Conservation (phyloP, 2,797 vertebrate genomes). For the Kryptopterus vitreolus region DNA sequence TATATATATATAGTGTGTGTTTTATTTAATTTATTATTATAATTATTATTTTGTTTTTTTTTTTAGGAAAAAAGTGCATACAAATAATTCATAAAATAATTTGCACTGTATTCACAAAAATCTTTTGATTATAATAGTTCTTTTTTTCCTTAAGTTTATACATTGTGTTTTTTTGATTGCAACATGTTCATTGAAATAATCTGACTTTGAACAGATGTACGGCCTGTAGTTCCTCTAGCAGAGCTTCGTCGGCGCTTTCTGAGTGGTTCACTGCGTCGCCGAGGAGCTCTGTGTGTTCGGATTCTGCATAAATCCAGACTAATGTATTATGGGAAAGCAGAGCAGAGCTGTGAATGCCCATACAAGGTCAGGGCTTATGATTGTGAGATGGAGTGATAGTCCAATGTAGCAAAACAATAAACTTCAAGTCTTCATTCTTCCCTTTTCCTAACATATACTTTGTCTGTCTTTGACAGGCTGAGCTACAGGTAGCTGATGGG, state of each 20-base stretch:
- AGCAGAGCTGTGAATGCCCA: conserved; percentile 70
- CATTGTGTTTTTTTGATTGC: neutral
- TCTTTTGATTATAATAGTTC: neutral
- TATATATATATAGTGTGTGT: no score
- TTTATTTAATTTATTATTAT: no score
- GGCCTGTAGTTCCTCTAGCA: conserved; percentile 60
- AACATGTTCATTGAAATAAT: neutral
- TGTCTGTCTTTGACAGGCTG: conserved; percentile 55
- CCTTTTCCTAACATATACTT: neutral
- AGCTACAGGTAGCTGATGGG: conserved; percentile 69
- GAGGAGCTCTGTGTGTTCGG: conserved; percentile 65
- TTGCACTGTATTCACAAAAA: neutral
- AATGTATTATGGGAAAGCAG: conserved; percentile 71
- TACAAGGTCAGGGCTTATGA: conserved; percentile 70
- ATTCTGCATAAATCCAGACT: conserved; percentile 72
- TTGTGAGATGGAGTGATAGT: neutral
- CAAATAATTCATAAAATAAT: no score
- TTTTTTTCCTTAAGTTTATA: neutral
- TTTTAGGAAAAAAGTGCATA: no score
- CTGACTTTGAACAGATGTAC: conserved; percentile 48
- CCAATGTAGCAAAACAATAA: neutral
- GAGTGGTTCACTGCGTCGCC: conserved; percentile 21
- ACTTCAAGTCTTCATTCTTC: neutral
- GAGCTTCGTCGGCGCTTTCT: conserved; percentile 64
- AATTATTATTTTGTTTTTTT: no score